A percentile compares a stretch with the other conserved stretches of the same genome.
These are phyloP conservation scores for Ploceus nigricollis DNA, from an alignment of 2,113 vertebrate genomes.

Conservation along the genomic window DNA sequence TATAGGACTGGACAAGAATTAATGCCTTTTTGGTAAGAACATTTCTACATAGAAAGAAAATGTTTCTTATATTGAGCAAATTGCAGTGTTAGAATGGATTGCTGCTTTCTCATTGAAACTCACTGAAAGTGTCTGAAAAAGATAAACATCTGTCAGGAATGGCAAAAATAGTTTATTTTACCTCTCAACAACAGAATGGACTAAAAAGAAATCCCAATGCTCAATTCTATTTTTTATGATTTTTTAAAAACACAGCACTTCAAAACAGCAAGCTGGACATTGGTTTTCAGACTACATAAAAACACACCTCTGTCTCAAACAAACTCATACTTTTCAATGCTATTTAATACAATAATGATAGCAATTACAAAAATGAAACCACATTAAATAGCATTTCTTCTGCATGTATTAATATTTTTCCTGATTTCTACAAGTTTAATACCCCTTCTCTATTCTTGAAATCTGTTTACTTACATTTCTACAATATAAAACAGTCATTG, in stretches of 20 bases:
- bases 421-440: not conserved
- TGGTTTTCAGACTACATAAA: not conserved
- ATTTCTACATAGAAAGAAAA: slow-evolving; percentile 1
- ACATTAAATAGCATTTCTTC: not conserved
- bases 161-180: not conserved
- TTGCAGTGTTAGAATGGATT: not conserved
- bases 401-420: not conserved
- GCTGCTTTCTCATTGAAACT: not conserved
- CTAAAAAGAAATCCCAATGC: not conserved
- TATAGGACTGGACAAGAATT: not conserved
- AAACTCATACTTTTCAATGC: not conserved
- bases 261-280: not conserved
- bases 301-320: not conserved
- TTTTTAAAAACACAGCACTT: not conserved
- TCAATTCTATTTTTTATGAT: not conserved
- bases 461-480: not conserved
- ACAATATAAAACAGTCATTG: not conserved
- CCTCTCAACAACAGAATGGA: not conserved
- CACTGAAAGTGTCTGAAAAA: not conserved
- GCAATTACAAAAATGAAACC: not conserved
- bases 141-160: not conserved
- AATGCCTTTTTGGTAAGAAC: not conserved
- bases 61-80: not conserved
- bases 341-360: not conserved
- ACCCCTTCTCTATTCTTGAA: not conserved